Conservation (phyloP, 2,888 invertebrate species). For the Entomobrya multifasciata region DNA sequence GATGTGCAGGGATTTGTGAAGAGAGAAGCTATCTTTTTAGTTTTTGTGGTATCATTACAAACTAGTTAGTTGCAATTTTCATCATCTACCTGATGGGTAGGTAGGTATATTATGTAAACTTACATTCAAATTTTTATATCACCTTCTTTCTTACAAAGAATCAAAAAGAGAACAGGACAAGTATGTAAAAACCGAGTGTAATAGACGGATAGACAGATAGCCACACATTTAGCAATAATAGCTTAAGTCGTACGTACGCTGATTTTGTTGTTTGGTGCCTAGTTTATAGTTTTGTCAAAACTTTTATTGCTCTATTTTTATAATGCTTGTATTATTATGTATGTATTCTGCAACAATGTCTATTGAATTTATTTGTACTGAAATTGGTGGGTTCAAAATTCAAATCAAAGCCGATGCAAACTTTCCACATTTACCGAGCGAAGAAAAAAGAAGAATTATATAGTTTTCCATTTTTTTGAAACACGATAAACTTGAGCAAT, state of each 20-base stretch:
- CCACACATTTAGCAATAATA: too few species aligned
- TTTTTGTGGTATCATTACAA: neutral
- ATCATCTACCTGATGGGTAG: neutral
- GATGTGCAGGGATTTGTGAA: neutral
- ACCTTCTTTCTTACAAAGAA: neutral
- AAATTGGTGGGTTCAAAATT: constrained; percentile 30
- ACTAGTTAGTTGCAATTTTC: constrained; percentile 1
- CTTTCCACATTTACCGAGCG: constrained; percentile 39
- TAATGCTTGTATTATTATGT: neutral
- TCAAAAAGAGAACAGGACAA: neutral
- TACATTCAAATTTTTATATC: constrained; percentile 5
- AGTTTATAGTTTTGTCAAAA: constrained; percentile 34
- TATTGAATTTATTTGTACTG: constrained; percentile 39
- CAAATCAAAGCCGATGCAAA: neutral
- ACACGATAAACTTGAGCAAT: constrained; percentile 70
- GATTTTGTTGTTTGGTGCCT: too few species aligned
- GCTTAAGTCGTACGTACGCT: neutral
- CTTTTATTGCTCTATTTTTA: constrained; percentile 37
- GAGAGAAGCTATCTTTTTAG: neutral
- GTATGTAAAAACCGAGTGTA: constrained; percentile 39
- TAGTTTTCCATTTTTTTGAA: constrained; percentile 31
- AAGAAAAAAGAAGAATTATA: neutral
- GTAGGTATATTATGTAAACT: neutral
- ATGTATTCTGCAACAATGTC: constrained; percentile 21
- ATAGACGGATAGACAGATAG: too few species aligned